These are phyloP conservation scores for Idris sp. DNA, from an alignment of 1,140 invertebrate genomes.

Conservation along the genomic window DNA sequence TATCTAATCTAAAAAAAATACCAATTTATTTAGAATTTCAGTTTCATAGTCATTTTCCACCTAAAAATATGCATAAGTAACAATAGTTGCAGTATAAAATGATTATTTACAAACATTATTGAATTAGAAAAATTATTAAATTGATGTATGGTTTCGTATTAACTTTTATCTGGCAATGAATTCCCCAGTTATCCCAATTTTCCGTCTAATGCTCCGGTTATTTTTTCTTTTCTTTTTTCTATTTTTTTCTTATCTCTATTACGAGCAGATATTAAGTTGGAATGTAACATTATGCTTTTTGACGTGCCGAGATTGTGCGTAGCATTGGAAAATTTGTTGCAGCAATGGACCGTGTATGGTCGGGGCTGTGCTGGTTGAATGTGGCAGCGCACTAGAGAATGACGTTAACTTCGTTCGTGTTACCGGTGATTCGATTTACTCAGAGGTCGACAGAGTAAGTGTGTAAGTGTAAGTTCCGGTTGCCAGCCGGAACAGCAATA, in stretches of 20 bases:
- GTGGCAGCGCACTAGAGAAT: constrained; percentile 46
- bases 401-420: constrained; percentile 63
- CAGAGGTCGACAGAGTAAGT: constrained; percentile 60
- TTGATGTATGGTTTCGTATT: too few relatives aligned
- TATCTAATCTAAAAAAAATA: too few relatives aligned
- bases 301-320: constrained; percentile 55
- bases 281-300: constrained; percentile 35
- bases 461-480: constrained; percentile 57
- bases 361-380: constrained; percentile 31
- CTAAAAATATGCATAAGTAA: too few relatives aligned
- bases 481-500: constrained; percentile 61
- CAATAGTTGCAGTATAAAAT: too few relatives aligned
- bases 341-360: constrained; percentile 49
- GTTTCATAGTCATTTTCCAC: too few relatives aligned
- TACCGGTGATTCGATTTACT: constrained; percentile 62
- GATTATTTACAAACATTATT: too few relatives aligned
- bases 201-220: not conserved
- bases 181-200: too few relatives aligned
- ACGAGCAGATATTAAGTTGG: constrained; percentile 14
- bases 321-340: constrained; percentile 46
- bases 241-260: constrained; percentile 5
- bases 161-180: too few relatives aligned
- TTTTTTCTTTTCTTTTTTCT: constrained; percentile 1
- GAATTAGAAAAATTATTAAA: too few relatives aligned
- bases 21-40: too few relatives aligned